phyloP scores from a whole-genome alignment of 2,888 invertebrate genomes.

The Rhaphigaster nebulosa region DNA sequence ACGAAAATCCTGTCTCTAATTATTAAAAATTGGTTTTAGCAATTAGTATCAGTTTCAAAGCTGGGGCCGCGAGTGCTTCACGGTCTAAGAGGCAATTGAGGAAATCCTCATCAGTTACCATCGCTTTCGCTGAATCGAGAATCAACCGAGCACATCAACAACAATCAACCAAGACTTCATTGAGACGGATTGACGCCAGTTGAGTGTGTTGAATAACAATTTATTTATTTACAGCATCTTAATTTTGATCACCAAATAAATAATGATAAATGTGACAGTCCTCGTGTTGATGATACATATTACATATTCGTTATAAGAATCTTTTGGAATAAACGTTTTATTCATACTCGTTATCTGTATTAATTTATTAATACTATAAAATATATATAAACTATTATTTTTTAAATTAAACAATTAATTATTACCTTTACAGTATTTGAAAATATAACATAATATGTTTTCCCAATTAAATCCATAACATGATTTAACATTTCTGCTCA shows the following conservation, averaged over 20 bases:
- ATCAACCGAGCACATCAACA: not conserved
- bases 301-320: too few species aligned
- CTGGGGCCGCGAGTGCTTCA: not conserved
- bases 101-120: slow-evolving; percentile 34
- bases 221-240: not conserved
- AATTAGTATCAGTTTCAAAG: not conserved
- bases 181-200: slow-evolving; percentile 9
- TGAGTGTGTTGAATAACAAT: not conserved
- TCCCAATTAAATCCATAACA: too few species aligned
- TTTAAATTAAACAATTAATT: too few species aligned
- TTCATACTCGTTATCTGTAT: too few species aligned
- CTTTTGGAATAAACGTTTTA: too few species aligned
- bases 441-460: too few species aligned
- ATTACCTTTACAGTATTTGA: too few species aligned
- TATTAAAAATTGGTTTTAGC: not conserved
- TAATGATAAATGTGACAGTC: not conserved
- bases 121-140: slow-evolving; percentile 37
- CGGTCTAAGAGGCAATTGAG: slow-evolving; percentile 13
- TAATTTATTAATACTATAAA: too few species aligned
- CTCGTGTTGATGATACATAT: too few species aligned
- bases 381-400: too few species aligned
- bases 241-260: not conserved
- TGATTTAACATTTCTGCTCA: too few species aligned
- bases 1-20: too few species aligned
- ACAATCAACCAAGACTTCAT: not conserved